Evolutionary conservation across 2,113 vertebrate genomes (phyloP).

Genomic region (Elephas maximus): DNA sequence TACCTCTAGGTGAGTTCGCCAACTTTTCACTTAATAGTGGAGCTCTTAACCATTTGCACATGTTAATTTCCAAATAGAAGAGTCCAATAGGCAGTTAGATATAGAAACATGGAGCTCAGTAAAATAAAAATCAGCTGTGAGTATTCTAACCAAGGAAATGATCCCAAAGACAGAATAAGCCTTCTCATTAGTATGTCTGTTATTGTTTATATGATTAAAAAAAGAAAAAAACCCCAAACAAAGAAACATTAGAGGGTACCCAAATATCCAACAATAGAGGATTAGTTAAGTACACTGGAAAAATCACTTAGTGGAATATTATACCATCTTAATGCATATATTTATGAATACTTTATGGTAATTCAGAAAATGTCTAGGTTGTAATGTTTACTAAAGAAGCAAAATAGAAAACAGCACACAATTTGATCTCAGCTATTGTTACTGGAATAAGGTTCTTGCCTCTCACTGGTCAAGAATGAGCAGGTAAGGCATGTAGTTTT

Average conservation of each 20-base stretch:
- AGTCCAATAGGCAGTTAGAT: neutral
- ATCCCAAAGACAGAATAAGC: neutral
- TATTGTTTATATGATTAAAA: neutral
- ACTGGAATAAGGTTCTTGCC: too few relatives aligned
- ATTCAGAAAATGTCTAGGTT: slow-evolving; percentile 12
- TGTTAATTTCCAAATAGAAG: neutral
- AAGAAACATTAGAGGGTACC: neutral
- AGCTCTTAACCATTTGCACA: neutral
- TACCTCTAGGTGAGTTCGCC: too few relatives aligned
- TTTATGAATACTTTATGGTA: slow-evolving; percentile 14
- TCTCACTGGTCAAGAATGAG: too few relatives aligned
- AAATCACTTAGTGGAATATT: neutral
- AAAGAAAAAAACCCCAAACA: neutral
- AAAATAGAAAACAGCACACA: slow-evolving; percentile 46
- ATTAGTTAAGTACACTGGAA: neutral
- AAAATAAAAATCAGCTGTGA: neutral
- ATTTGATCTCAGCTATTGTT: neutral
- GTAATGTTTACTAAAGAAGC: neutral
- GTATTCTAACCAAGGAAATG: neutral
- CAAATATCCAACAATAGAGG: neutral
- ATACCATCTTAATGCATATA: slow-evolving; percentile 17
- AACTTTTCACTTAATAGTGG: neutral
- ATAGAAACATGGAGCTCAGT: neutral
- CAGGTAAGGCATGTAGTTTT: too few relatives aligned
- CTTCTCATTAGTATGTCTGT: neutral